Conservation (phyloP, 2,888 invertebrate genomes). For the Epistrophella euchroma region DNA sequence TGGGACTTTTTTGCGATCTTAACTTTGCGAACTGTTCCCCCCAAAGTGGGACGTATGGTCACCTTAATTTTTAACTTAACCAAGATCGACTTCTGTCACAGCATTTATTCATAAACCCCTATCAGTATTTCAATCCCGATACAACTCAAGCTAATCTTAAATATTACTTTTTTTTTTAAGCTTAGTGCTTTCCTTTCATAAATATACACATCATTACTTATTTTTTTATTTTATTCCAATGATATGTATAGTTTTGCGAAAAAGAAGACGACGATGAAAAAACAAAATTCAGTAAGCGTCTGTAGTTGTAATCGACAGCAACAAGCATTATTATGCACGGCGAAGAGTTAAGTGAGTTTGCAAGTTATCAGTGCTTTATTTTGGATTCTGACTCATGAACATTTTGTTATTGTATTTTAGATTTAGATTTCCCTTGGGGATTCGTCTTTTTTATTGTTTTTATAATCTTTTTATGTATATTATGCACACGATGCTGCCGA, state of each 20-base stretch:
- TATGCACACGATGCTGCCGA: slow-evolving; percentile 38
- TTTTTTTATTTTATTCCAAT: slow-evolving; percentile 14
- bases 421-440: slow-evolving; percentile 35
- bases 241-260: neutral
- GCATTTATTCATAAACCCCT: neutral
- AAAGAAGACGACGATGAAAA: neutral
- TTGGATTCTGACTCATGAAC: neutral
- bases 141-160: neutral
- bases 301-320: slow-evolving; percentile 28
- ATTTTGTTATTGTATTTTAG: slow-evolving; percentile 29
- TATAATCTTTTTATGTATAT: slow-evolving; percentile 29
- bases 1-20: no score
- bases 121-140: neutral
- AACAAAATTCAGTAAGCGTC: slow-evolving; percentile 13
- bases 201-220: slow-evolving; percentile 3
- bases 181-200: slow-evolving; percentile 24
- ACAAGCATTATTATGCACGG: slow-evolving; percentile 21
- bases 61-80: no score
- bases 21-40: no score
- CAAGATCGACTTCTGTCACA: neutral
- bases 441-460: slow-evolving; percentile 33
- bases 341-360: slow-evolving; percentile 37
- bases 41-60: no score
- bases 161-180: neutral
- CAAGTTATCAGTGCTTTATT: neutral